Evolutionary conservation across 2,797 vertebrate species (phyloP).

Genomic region (Melanotaenia trifasciata): DNA sequence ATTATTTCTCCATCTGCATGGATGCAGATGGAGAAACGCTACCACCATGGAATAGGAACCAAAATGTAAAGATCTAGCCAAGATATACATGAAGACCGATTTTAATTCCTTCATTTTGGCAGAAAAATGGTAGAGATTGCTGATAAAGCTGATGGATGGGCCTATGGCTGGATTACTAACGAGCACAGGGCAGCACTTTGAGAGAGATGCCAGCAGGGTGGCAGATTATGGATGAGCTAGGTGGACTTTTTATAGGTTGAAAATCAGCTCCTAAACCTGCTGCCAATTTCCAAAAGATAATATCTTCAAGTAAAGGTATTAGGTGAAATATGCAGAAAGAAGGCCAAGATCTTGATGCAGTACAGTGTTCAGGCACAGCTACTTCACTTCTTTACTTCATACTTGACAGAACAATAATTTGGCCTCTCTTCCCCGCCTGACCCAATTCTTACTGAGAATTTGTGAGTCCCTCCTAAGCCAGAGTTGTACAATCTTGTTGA

Average conservation of each 20-base stretch:
- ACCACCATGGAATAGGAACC: too few relatives aligned
- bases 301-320: not conserved
- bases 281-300: too few relatives aligned
- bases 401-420: not conserved
- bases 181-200: not conserved
- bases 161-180: not conserved
- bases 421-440: not conserved
- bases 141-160: not conserved
- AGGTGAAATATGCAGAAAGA: not conserved
- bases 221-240: not conserved
- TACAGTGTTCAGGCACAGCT: not conserved
- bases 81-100: not conserved
- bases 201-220: not conserved
- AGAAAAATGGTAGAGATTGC: not conserved
- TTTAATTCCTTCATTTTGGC: not conserved
- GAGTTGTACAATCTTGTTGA: not conserved
- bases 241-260: not conserved
- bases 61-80: not conserved
- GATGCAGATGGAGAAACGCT: too few relatives aligned
- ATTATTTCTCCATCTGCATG: too few relatives aligned
- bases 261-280: not conserved
- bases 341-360: not conserved
- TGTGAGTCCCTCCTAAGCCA: not conserved
- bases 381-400: not conserved
- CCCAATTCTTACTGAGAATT: not conserved